Evolutionary conservation across 2,113 vertebrate species (phyloP), one percentile per base, ranked within the genome.

Genomic region (Ardeotis arabs): DNA sequence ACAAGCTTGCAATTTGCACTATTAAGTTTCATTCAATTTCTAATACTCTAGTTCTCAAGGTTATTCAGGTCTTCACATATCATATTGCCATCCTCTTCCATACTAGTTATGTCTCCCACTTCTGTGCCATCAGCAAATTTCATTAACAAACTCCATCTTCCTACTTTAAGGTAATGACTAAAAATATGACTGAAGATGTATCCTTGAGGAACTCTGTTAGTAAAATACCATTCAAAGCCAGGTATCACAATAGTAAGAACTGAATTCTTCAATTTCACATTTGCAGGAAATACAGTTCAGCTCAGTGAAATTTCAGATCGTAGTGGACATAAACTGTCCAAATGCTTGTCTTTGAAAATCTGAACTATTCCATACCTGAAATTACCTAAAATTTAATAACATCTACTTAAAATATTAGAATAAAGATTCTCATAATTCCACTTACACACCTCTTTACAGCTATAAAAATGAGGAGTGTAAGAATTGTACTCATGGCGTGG

Each of bases 41-140:
- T 95, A 39, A 81, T 92, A 60, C 73, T 74, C 25, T 49, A 22
- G 37, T 67, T 95, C 80, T 87, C 91, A 94, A 81, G 76, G 80
- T 96, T 95, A 91, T 63, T 89, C 52, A 78, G 64, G 39, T 92
- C 56, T 91, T 92, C 83, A 84, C 52, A 56, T 87, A 91, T 94
- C 69, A 60, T 35, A 84, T 68, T 94, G 93, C 76, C 44, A 78
- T 84, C 23, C 27, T 27, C 69, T 87, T 96, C 89, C 69, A 55
- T 75, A 94, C 92, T 90, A 96, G 89, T 68, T 62, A 68, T 82
- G 66, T 81, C 69, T 91, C 69, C 39, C 66, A 81, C 70, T 95
- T 96, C 29, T 1, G 0, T 78, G 69, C 87, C 64, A 79, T 94
- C 87, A 84, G 87, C 95, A 96, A 86, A 87, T 94, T 92, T 94